A percentile compares a stretch with the other conserved stretches of the same genome.
Conservation (phyloP, 2,888 invertebrate species). For the Lithophane ornitopus region DNA sequence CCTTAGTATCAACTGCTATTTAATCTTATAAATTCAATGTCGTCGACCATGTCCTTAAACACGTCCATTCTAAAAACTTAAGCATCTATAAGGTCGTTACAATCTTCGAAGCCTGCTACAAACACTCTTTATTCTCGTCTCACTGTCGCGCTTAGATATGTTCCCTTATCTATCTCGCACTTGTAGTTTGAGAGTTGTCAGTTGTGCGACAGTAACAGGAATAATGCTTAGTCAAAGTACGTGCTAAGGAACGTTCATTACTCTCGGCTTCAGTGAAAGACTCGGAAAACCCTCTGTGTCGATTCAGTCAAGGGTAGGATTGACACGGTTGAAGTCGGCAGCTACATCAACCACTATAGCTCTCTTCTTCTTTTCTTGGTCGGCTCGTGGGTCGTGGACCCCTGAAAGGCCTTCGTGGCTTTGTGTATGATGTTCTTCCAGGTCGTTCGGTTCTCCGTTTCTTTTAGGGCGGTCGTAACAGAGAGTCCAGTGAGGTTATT, state of each 20-base stretch:
- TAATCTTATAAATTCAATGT: neutral
- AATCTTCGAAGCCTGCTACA: neutral
- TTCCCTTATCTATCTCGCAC: neutral
- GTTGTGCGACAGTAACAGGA: neutral
- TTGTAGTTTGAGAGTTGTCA: neutral
- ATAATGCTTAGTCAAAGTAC: neutral
- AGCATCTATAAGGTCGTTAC: neutral
- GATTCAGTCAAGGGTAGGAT: neutral
- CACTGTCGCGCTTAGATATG: neutral
- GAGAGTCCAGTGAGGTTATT: no score
- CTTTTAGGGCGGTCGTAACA: no score
- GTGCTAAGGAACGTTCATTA: neutral
- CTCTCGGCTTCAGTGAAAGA: neutral
- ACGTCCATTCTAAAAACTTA: neutral
- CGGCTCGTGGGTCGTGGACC: no score
- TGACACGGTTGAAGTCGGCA: neutral
- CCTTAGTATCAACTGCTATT: constrained; percentile 3
- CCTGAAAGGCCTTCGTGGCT: no score
- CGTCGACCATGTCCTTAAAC: neutral
- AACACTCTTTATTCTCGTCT: neutral
- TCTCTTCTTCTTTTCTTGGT: no score
- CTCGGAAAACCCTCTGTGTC: neutral
- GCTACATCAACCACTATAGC: neutral
- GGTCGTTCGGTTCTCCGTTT: no score
- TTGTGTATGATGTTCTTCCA: no score